These are phyloP conservation scores for Apoda limacodes DNA, from an alignment of 2,888 invertebrate genomes.

Conservation along the genomic window DNA sequence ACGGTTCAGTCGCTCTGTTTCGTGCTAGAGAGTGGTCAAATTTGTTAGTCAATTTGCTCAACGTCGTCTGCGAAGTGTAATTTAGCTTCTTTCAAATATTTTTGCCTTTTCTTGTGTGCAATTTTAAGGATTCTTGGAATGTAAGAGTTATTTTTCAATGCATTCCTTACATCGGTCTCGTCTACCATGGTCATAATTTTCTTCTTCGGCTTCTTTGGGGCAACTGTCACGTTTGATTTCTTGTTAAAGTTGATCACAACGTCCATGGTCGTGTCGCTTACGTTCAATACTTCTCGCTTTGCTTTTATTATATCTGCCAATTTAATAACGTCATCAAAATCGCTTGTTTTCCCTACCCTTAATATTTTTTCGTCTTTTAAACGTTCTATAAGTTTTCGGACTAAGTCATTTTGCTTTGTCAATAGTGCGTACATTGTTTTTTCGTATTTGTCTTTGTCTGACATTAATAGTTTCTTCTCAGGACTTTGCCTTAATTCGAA, in stretches of 20 bases:
- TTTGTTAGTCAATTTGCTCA: no score
- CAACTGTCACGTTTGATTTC: conserved; percentile 2
- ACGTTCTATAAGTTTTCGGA: neutral
- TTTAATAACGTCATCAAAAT: conserved; percentile 21
- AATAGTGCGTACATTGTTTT: conserved; percentile 23
- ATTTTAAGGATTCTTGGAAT: conserved; percentile 39
- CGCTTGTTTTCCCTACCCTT: conserved; percentile 2
- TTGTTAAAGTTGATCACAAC: no score
- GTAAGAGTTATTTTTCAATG: conserved; percentile 32
- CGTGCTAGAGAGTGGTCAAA: no score
- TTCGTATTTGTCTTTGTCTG: conserved; percentile 20
- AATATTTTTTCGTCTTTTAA: neutral
- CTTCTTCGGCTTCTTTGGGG: neutral
- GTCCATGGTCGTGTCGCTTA: conserved; percentile 6
- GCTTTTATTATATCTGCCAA: no score
- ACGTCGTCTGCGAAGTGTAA: no score
- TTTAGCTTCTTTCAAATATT: no score
- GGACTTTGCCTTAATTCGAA: neutral
- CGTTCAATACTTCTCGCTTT: no score
- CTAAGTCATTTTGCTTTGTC: conserved; percentile 9
- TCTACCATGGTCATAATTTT: conserved; percentile 30
- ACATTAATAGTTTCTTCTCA: neutral
- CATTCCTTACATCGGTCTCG: conserved; percentile 30
- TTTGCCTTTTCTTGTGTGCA: conserved; percentile 26
- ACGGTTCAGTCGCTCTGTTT: no score